phyloP scores from a whole-genome alignment of 92 coral and sea anemone genomes.

The Porites rus region DNA sequence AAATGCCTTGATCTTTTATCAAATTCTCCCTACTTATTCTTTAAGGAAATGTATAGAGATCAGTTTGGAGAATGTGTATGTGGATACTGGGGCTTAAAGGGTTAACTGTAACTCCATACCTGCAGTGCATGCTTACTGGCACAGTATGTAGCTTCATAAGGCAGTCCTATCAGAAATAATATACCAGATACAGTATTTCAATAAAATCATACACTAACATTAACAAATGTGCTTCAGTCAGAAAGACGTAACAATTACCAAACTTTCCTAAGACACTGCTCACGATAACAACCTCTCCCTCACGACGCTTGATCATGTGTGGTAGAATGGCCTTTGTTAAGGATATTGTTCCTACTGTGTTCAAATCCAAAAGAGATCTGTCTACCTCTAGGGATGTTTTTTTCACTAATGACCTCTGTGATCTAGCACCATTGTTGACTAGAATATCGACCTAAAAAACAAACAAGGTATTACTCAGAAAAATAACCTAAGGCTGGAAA shows the following conservation, averaged over 20 bases:
- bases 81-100: neutral
- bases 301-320: constrained; percentile 75
- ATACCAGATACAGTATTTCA: too few species aligned
- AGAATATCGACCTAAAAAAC: constrained; percentile 79
- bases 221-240: too few species aligned
- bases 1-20: too few species aligned
- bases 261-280: constrained; percentile 85
- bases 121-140: constrained; percentile 73
- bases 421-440: constrained; percentile 88
- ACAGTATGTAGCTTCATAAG: constrained; percentile 51
- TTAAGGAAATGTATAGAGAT: too few species aligned
- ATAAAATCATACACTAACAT: too few species aligned
- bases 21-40: too few species aligned
- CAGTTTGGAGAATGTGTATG: too few species aligned
- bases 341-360: constrained; percentile 85
- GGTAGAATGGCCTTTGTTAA: constrained; percentile 91
- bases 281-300: constrained; percentile 83
- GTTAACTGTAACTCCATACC: constrained; percentile 9
- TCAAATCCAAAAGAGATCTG: constrained; percentile 72
- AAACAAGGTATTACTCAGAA: too few species aligned
- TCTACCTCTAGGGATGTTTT: constrained; percentile 82
- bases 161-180: constrained; percentile 36
- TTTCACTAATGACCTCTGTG: constrained; percentile 74
- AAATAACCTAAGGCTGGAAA: too few species aligned
- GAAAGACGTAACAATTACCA: constrained; percentile 57